Conservation (phyloP, 2,888 invertebrate genomes). For the Synanthedon formicaeformis region DNA sequence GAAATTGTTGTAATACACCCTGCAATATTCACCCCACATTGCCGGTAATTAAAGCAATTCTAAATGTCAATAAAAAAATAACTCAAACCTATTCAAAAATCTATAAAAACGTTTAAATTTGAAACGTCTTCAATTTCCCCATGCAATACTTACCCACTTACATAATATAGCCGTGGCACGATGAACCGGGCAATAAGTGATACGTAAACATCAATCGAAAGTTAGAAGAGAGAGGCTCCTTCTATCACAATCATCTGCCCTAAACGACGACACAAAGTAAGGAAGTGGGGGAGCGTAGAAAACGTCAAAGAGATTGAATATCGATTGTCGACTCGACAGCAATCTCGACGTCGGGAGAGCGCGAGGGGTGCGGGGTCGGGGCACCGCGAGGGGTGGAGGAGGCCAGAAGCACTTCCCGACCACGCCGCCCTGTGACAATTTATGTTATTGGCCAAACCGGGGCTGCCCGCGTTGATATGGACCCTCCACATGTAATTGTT, state of each 20-base stretch:
- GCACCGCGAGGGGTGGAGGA: constrained; percentile 10
- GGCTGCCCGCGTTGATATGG: constrained; percentile 52
- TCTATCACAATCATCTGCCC: constrained; percentile 46
- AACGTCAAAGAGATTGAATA: constrained; percentile 69
- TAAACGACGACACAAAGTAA: constrained; percentile 60
- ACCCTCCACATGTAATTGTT: constrained; percentile 66
- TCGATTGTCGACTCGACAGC: constrained; percentile 65
- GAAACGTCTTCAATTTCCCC: not conserved
- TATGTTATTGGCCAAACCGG: constrained; percentile 63
- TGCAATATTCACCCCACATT: too few relatives aligned
- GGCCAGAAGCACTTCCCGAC: constrained; percentile 39
- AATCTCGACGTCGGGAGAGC: constrained; percentile 32
- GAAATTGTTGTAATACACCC: too few relatives aligned
- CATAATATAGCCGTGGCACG: not conserved
- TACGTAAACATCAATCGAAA: not conserved
- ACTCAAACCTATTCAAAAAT: too few relatives aligned
- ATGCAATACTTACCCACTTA: not conserved
- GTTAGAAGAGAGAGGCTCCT: constrained; percentile 11
- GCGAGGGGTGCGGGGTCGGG: constrained; percentile 11
- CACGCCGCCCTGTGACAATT: constrained; percentile 61
- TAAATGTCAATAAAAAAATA: too few relatives aligned
- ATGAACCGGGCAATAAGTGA: not conserved
- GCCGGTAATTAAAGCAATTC: too few relatives aligned
- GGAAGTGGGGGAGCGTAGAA: constrained; percentile 58
- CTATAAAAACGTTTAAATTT: too few relatives aligned